phyloP scores from a whole-genome alignment of 2,888 invertebrate genomes.

The Sesia apiformis region DNA sequence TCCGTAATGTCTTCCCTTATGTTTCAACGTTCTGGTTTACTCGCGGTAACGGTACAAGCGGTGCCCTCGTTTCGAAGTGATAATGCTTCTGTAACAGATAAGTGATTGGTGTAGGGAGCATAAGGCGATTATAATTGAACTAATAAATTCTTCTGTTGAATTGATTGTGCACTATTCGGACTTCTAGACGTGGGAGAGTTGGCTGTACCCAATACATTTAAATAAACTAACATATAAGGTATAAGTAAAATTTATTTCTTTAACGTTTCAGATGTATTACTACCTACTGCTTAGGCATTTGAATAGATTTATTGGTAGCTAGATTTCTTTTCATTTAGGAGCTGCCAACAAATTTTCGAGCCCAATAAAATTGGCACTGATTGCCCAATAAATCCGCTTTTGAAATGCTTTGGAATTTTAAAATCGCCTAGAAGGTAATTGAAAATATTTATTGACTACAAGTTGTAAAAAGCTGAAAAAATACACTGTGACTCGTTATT shows the following conservation, averaged over 20 bases:
- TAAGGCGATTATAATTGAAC: slow-evolving; percentile 35
- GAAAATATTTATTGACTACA: too few species aligned
- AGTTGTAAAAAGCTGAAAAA: too few species aligned
- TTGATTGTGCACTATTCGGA: slow-evolving; percentile 6
- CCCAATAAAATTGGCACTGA: too few species aligned
- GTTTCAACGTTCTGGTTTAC: slow-evolving; percentile 16
- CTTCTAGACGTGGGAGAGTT: neutral
- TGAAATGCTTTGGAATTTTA: too few species aligned
- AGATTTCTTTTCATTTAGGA: too few species aligned
- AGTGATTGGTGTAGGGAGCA: slow-evolving; percentile 26
- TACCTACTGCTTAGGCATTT: neutral
- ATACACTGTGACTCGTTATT: too few species aligned
- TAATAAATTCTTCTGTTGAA: slow-evolving; percentile 26
- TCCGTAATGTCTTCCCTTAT: neutral
- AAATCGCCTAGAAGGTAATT: too few species aligned
- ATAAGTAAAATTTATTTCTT: neutral
- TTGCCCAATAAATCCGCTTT: too few species aligned
- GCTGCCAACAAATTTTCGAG: too few species aligned
- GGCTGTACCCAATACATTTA: neutral
- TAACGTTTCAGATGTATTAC: neutral
- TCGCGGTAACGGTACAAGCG: slow-evolving; percentile 38
- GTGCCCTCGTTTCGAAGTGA: slow-evolving; percentile 51
- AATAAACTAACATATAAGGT: neutral
- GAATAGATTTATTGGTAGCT: too few species aligned
- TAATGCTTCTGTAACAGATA: slow-evolving; percentile 47